These are phyloP conservation scores for Dicrurus megarhynchus DNA, from an alignment of 2,113 vertebrate genomes.

Conservation along the genomic window DNA sequence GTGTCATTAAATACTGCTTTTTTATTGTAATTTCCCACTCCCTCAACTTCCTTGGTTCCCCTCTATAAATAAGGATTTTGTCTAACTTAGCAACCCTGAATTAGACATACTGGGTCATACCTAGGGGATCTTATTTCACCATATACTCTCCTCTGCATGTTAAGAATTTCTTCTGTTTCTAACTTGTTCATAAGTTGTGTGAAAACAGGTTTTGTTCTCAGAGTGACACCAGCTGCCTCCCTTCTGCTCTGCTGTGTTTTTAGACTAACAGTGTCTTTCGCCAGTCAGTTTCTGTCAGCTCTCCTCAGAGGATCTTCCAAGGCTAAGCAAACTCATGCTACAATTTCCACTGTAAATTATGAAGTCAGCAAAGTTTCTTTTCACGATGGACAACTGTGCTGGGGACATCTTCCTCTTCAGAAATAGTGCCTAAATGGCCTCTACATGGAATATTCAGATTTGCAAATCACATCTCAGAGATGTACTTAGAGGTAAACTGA, in stretches of 20 bases:
- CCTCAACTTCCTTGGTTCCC: background rate
- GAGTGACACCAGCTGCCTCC: background rate
- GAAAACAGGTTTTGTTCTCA: background rate
- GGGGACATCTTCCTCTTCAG: background rate
- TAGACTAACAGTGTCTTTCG: background rate
- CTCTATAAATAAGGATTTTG: background rate
- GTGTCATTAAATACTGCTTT: background rate
- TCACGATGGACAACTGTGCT: background rate
- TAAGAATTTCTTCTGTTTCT: background rate
- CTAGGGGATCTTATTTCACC: background rate
- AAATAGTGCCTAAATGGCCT: background rate
- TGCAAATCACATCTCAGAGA: background rate
- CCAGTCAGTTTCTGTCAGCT: background rate
- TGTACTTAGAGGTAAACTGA: background rate
- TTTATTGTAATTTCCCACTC: background rate
- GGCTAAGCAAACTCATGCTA: background rate
- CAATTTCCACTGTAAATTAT: constrained; percentile 7
- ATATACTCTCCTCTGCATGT: background rate
- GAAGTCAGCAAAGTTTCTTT: background rate
- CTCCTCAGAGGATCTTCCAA: background rate
- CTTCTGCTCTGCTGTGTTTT: background rate
- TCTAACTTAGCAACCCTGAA: background rate
- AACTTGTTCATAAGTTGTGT: background rate
- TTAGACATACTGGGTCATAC: background rate
- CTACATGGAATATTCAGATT: background rate